Evolutionary conservation across 2,797 vertebrate genomes (phyloP), one percentile per base, ranked within the genome.

Genomic region (Hybognathus amarus): DNA sequence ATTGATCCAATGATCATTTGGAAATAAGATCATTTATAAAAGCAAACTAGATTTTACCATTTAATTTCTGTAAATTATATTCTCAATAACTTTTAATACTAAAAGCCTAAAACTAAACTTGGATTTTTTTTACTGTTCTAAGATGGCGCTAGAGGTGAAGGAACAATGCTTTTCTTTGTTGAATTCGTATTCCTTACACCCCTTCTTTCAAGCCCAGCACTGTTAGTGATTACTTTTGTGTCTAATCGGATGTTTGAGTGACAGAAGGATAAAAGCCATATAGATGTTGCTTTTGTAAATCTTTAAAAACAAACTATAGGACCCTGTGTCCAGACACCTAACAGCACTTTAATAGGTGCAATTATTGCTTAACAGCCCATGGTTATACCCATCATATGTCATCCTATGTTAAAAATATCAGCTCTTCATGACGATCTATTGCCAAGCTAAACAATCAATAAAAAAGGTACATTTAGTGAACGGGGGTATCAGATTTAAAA

Each of bases 371-470:
- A 90, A 87, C 89, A 90, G 83, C 90, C 90, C 84, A 68, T 92
- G 87, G 89, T 93, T 93, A 91, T 86, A 87, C 76, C 92, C 90
- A 92, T 94, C 91, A 93, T 89, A 92, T 90, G 91, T 86, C 80
- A 82, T 85, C 83, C 83, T 90, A 90, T 92, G 89, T 91, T 91
- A 88, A 90, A 63, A 90, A 88, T 85, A 86, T 91, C 87, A 76
- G 83, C 90, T 86, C 69, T 90, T 92, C 91, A 89, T 90, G 83
- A 87, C 87, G 85, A 92, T 92, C 92, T 91, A 87, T 89, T 87
- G 90, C 82, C 91, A 91, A 92, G 92, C 86, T 90, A 86, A 92
- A 90, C 80, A 91, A 91, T 92, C 90, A 90, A 87, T 92, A 89
- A 85, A 89, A 88, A 77, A 50, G 70, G n/a, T 89, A 86, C 85